Percentiles rank a stretch among this genome's conserved stretches.
Conservation (phyloP, 2,113 vertebrate species). For the Apodemus sylvaticus region DNA sequence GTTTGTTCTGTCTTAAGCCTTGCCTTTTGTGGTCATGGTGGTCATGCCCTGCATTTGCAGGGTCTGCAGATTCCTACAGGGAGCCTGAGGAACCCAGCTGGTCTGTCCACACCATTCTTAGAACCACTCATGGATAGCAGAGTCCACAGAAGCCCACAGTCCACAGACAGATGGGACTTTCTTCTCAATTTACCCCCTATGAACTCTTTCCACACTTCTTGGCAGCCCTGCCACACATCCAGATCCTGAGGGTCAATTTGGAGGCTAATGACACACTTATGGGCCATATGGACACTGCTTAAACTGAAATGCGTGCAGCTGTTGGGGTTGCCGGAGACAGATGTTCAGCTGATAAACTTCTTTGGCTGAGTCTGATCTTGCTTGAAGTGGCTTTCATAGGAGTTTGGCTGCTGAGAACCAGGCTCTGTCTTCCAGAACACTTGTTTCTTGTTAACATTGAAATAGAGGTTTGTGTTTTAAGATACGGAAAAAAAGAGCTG, state of each 20-base stretch:
- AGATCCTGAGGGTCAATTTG: constrained; percentile 45
- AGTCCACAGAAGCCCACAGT: neutral
- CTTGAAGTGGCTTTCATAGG: neutral
- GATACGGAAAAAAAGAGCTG: neutral
- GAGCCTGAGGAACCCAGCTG: neutral
- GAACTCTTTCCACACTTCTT: neutral
- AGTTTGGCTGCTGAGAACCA: neutral
- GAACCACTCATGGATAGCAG: neutral
- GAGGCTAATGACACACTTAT: constrained; percentile 55
- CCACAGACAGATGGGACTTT: neutral
- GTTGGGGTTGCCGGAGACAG: neutral
- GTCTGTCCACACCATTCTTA: neutral
- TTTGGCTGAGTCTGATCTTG: neutral
- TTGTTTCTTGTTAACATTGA: neutral
- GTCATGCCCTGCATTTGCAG: neutral
- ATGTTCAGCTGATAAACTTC: constrained; percentile 23
- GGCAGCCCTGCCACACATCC: neutral
- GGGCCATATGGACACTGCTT: constrained; percentile 45
- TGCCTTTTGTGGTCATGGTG: neutral
- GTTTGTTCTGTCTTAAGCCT: neutral
- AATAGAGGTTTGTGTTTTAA: neutral
- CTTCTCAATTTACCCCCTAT: neutral
- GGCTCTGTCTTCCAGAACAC: neutral
- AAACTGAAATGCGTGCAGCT: constrained; percentile 11
- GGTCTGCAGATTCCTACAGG: fast-evolving